Percentiles rank a stretch among this genome's conserved stretches.
These are phyloP conservation scores for Boleophthalmus pectinirostris DNA, from an alignment of 2,113 vertebrate species.

Conservation along the genomic window DNA sequence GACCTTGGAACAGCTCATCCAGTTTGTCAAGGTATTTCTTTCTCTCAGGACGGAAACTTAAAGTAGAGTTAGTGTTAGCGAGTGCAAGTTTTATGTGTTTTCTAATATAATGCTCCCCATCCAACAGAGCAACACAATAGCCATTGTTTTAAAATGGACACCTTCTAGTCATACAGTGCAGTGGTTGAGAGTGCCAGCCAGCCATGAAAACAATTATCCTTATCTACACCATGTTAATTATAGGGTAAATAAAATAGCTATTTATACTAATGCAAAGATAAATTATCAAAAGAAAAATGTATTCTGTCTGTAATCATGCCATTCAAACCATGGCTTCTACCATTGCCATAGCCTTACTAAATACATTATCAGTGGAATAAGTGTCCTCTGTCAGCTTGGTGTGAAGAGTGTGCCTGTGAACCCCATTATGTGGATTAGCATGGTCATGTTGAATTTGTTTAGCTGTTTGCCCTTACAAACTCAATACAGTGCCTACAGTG, in stretches of 20 bases:
- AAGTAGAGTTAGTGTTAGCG: constrained; percentile 19
- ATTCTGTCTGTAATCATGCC: too few relatives aligned
- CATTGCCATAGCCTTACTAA: not conserved
- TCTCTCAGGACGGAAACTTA: constrained; percentile 42
- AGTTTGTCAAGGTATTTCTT: constrained; percentile 80
- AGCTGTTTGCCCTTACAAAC: not conserved
- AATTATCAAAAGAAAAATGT: too few relatives aligned
- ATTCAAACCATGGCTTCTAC: too few relatives aligned
- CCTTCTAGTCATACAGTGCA: constrained; percentile 17
- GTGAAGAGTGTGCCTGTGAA: not conserved
- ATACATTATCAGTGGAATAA: not conserved
- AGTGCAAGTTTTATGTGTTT: constrained; percentile 25
- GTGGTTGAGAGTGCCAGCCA: not conserved
- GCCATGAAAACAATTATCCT: not conserved
- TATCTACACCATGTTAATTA: constrained; percentile 1
- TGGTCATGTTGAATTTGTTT: not conserved
- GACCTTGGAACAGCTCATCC: constrained; percentile 82
- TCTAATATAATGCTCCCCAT: constrained; percentile 35
- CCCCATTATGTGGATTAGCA: constrained; percentile 5
- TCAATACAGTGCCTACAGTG: not conserved
- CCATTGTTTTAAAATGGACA: constrained; percentile 37
- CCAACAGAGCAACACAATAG: constrained; percentile 37
- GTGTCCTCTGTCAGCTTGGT: not conserved
- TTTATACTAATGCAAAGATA: not conserved
- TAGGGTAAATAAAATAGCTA: not conserved